Evolutionary conservation across 2,797 vertebrate genomes (phyloP).

Genomic region (Pangasius mekongensis): DNA sequence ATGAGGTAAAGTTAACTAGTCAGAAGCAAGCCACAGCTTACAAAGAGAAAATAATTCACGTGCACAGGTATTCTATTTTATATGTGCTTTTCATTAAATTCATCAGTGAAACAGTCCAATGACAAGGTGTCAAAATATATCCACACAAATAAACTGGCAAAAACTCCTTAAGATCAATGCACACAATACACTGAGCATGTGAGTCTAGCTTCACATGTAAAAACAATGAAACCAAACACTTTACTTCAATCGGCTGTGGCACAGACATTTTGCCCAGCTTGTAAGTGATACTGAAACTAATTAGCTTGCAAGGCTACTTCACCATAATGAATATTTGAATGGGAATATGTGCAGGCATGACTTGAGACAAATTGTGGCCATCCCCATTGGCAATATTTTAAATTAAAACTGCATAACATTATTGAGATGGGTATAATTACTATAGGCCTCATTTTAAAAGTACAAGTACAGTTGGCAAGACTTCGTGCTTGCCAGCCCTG

Average conservation of each 20-base stretch:
- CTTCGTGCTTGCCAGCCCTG: not conserved
- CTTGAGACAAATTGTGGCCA: slow-evolving; percentile 5
- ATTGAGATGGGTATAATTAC: not conserved
- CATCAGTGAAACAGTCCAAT: not conserved
- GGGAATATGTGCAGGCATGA: slow-evolving; percentile 21
- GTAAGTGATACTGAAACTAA: slow-evolving; percentile 50
- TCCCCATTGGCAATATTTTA: not conserved
- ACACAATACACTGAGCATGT: slow-evolving; percentile 11
- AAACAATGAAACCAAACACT: slow-evolving; percentile 40
- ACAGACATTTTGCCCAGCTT: slow-evolving; percentile 41
- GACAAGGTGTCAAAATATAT: not conserved
- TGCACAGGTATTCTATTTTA: not conserved
- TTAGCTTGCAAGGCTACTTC: slow-evolving; percentile 18
- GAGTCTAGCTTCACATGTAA: slow-evolving; percentile 21
- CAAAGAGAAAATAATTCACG: not conserved
- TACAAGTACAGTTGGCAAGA: not conserved
- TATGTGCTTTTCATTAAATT: not conserved
- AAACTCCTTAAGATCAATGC: not conserved
- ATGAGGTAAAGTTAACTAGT: slow-evolving; percentile 13
- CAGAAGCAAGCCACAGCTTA: not conserved
- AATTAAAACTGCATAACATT: not conserved
- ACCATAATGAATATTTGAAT: slow-evolving; percentile 48
- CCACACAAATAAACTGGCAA: slow-evolving; percentile 5
- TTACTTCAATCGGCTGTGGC: slow-evolving; percentile 33
- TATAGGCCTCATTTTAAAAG: not conserved